Percentiles rank a stretch among this genome's conserved stretches.
These are phyloP conservation scores for Pangasius larnaudii DNA, from an alignment of 2,797 vertebrate species.

Conservation along the genomic window DNA sequence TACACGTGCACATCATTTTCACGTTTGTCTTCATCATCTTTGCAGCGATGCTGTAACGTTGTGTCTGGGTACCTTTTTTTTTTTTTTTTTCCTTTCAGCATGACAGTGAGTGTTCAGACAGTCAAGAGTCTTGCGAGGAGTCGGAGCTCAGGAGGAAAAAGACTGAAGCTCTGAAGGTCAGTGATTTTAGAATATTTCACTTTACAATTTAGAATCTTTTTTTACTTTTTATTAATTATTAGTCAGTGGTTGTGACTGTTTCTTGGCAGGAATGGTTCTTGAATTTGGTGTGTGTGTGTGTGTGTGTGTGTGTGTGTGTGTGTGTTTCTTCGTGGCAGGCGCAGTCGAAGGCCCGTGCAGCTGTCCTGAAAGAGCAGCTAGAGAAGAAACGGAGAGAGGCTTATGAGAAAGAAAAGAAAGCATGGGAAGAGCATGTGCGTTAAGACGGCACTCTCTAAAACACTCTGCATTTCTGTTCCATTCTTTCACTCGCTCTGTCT, in stretches of 20 bases:
- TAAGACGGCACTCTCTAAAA: not conserved
- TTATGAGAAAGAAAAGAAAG: slow-evolving; percentile 88
- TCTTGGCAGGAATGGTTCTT: not conserved
- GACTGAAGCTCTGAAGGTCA: slow-evolving; percentile 88
- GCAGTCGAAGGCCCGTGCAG: slow-evolving; percentile 88
- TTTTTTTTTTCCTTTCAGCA: slow-evolving; percentile 68
- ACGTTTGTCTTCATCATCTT: not conserved
- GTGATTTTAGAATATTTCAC: not conserved
- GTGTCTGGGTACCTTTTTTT: not conserved
- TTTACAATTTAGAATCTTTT: not conserved
- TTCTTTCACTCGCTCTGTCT: not conserved
- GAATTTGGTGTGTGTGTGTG: not conserved
- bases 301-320: not conserved
- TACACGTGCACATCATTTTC: not conserved
- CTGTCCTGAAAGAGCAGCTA: slow-evolving; percentile 90
- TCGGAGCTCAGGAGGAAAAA: slow-evolving; percentile 86
- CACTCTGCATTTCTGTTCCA: not conserved
- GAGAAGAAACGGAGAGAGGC: slow-evolving; percentile 92
- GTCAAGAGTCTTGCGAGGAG: slow-evolving; percentile 87
- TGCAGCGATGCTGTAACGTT: no score
- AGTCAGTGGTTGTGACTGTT: not conserved
- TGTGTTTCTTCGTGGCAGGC: slow-evolving; percentile 73
- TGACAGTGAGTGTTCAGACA: slow-evolving; percentile 82
- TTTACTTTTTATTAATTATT: not conserved
- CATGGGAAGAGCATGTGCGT: slow-evolving; percentile 94